Evolutionary conservation across 2,888 invertebrate species (phyloP), one percentile per base, ranked within the genome.

Genomic region (Andrena dorsata): DNA sequence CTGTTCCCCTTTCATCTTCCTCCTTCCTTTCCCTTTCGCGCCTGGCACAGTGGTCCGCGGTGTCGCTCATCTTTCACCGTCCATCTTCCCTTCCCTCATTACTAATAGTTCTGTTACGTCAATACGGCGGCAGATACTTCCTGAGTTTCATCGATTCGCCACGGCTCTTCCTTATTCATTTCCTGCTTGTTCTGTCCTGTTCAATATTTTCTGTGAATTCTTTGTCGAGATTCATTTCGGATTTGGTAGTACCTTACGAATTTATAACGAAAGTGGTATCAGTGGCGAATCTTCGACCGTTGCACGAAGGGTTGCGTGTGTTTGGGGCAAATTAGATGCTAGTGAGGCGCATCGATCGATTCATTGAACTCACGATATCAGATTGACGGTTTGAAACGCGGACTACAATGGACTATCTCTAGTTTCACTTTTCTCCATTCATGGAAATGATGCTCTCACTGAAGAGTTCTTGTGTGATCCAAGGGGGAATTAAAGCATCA

Each of bases 1-100:
- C 73, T 65, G 65, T 68, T 28, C 69, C 4, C 56, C 6, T 41
- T 41, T 56, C 13, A 26, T n/a, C 49, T 3, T 51, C 26, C 28
- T 13, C 53, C 53, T 23, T n/a, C 10, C 41, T 26, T 63, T 23
- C 20, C 47, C 23, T 60, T 32, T 65, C 20, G 20, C 23, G 8
- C 8, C 4, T 13, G 23, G 23, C 23, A 23, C 53, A 8, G 56
- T 56, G 56, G 4, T 56, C 10, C 26, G 23, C 56, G 20, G 20
- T 56, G 23, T 56, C 26, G 56, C 56, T 23, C 20, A 10, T 26
- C 23, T 13, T 13, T 56, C 56, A 56, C 56, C 41, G 13, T 16
- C 26, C 3, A 26, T 56, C 23, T 2, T 26, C 56, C 4, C 23
- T 26, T 8, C 10, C 23, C 23, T 56, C 56, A 13, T 23, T 23